Base-by-base conservation (phyloP, 2,113 vertebrate genomes). In the Datnioides undecimradiatus region DNA sequence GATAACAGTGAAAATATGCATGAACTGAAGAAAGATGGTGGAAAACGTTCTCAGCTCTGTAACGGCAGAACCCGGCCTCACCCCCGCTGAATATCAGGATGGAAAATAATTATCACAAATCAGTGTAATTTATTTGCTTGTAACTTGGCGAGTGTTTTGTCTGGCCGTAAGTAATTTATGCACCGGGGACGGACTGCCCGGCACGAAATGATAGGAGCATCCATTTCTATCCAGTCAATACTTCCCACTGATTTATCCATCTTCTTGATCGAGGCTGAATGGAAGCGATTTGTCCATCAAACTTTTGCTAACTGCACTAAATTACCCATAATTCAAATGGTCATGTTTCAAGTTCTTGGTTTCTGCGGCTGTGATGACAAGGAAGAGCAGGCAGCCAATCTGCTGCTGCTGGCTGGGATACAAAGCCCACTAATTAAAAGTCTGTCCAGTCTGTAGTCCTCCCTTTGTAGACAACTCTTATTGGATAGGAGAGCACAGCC, bases 351-450 rank as follows among this genome's bases (percentile, higher is more conserved):
- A 80, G 51, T 82, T 86, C 79, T 87, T 52, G 64, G 74, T 91
- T 93, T 91, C 76, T 86, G 88, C 81, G 67, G 62, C 79, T 73
- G n/a, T 75, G 86, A 83, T 81, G 82, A 91, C 85, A 90, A 52
- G 80, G 86, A 87, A 87, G 85, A 87, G 84, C 84, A 58, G 79
- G 87, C 90, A 75, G 88, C 85, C 90, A 92, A 90, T 92, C 88
- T 92, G 86, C 73, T 82, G 85, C 70, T 87, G 36, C 88, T 93
- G 92, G 89, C 89, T 62, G 23, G 14, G 57, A 83, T 78, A 92
- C 88, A 93, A 91, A 94, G 87, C 49, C 66, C 40, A 13, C 90
- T 92, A 91, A 95, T 94, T 94, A 91, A 92, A 94, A 91, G 90
- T 93, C 90, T 88, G 90, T 89, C 85, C 84, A 52, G 86, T 91